phyloP scores from a whole-genome alignment of 2,888 invertebrate species.

The Lithophane socia region DNA sequence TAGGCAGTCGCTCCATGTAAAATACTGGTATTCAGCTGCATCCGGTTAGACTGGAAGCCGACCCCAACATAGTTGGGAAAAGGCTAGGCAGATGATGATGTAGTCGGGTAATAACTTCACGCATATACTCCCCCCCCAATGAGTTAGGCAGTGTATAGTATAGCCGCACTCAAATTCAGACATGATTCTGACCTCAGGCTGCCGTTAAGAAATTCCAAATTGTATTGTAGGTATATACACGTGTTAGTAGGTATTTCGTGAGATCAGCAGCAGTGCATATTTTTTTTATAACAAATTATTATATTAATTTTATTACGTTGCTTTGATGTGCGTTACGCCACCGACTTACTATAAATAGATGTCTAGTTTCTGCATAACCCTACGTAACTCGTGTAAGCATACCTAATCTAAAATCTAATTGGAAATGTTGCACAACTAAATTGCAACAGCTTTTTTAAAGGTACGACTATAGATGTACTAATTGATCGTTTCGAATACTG shows the following conservation, averaged over 20 bases:
- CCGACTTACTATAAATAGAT: not conserved
- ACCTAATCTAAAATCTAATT: constrained; percentile 61
- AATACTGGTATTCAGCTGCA: too few relatives aligned
- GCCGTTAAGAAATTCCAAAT: not conserved
- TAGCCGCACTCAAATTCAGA: not conserved
- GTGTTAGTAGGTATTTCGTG: not conserved
- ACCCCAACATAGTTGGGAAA: too few relatives aligned
- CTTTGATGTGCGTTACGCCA: not conserved
- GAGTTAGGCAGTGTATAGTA: not conserved
- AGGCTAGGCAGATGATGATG: too few relatives aligned
- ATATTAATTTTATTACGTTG: not conserved
- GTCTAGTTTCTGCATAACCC: constrained; percentile 37
- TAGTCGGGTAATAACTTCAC: not conserved
- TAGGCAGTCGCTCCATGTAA: too few relatives aligned
- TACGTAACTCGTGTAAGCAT: constrained; percentile 57
- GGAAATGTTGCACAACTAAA: constrained; percentile 75
- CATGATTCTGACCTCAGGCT: too few relatives aligned
- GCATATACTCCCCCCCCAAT: not conserved
- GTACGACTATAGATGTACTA: constrained; percentile 65
- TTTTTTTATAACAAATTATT: not conserved
- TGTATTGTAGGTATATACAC: not conserved
- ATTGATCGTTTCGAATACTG: constrained; percentile 77
- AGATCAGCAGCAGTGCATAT: not conserved
- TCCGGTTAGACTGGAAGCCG: too few relatives aligned
- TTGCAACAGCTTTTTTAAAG: constrained; percentile 57